Evolutionary conservation across 2,888 invertebrate genomes (phyloP), one percentile per base, ranked within the genome.

Genomic region (Blastobasis lacticolella): DNA sequence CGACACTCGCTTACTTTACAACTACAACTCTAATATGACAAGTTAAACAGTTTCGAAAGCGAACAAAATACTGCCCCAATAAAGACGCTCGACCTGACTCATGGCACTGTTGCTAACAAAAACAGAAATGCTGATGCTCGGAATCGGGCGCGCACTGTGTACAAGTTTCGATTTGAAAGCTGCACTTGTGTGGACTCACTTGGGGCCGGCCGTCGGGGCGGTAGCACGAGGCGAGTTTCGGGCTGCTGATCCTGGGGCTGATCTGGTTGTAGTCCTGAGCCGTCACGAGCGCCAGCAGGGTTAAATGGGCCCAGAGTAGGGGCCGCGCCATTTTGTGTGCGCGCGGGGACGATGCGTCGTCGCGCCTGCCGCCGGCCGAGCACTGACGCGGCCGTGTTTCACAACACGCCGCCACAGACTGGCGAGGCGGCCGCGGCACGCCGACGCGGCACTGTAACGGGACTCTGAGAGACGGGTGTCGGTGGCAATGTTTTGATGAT

Each of bases 201-300:
- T 87, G 87, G 0, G 87, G 85, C 37, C 69, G 58, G 57, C 80
- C 80, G 49, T 83, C 81, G 66, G 62, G 74, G 64, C 75, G 80
- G 68, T 85, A 84, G 62, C 87, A 87, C 7, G 84, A 78, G 9
- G 85, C 78, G 37, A 81, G 71, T 61, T 81, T 81, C 65, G 78
- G 77, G 36, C 85, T 75, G 55, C 80, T 81, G 47, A 76, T 73
- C 59, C 79, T 69, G 49, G 81, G 80, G 23, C n/a, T n/a, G 48
- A 80, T 79, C 49, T 76, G 70, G 60, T 75, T 74, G 65, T 76
- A 71, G 63, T 82, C 80, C 74, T 84, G 82, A 50, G 80, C 79
- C 36, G 68, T 57, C 53, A 75, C 59, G 49, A 74, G 56, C 51
- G 68, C 60, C 46, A 74, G 61, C 53, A 80, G 67, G 59, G 70